These are phyloP conservation scores for Philaenus spumarius DNA, from an alignment of 1,140 invertebrate genomes.

Conservation along the genomic window DNA sequence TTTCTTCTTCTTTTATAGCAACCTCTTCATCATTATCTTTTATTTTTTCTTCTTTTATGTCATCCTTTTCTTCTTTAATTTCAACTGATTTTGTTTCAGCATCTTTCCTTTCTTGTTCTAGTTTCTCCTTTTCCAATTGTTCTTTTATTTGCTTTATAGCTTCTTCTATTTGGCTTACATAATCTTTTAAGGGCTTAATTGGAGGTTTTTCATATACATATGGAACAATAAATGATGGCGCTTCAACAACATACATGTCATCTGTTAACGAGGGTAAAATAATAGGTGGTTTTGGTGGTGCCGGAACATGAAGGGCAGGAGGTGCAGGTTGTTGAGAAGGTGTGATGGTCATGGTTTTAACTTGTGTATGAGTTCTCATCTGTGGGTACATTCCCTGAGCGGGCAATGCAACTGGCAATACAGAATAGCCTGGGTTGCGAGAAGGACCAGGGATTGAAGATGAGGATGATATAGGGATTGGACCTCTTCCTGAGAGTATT, in stretches of 20 bases:
- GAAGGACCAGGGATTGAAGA: constrained; percentile 18
- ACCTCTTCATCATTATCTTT: constrained; percentile 36
- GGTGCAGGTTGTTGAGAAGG: constrained; percentile 24
- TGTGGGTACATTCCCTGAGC: constrained; percentile 49
- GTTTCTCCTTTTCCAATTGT: constrained; percentile 39
- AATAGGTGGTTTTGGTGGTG: constrained; percentile 44
- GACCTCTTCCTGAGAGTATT: constrained; percentile 55
- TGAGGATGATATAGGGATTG: constrained; percentile 46
- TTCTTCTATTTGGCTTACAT: constrained; percentile 58
- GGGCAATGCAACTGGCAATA: constrained; percentile 35
- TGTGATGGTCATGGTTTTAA: constrained; percentile 18
- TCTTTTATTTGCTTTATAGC: constrained; percentile 45
- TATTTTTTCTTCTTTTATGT: constrained; percentile 34
- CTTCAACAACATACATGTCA: constrained; percentile 85
- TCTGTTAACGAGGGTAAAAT: constrained; percentile 74
- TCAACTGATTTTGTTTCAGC: constrained; percentile 38
- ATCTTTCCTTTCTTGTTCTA: constrained; percentile 34
- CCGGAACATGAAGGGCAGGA: constrained; percentile 39
- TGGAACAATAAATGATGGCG: constrained; percentile 84
- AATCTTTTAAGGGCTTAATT: constrained; percentile 66
- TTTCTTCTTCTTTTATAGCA: constrained; percentile 32
- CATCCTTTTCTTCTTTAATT: constrained; percentile 29
- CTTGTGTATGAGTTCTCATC: constrained; percentile 9
- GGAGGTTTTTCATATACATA: constrained; percentile 89
- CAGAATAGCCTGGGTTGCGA: constrained; percentile 20